Percentiles rank a stretch among this genome's conserved stretches.
phyloP scores from a whole-genome alignment of 64 coral and sea anemone genomes.

The Stichodactyla helianthus region DNA sequence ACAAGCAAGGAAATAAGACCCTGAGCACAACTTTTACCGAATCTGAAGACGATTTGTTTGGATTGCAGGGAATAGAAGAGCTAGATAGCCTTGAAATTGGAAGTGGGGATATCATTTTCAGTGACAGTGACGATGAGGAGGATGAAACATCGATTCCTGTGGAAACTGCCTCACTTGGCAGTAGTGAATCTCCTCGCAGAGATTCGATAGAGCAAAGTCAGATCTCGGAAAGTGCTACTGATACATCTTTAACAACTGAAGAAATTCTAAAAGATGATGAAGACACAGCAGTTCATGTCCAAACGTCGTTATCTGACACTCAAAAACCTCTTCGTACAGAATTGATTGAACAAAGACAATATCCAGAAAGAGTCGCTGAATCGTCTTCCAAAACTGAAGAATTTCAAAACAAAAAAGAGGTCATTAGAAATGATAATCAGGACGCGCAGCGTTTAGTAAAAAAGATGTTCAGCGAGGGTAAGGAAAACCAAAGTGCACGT shows the following conservation, averaged over 20 bases:
- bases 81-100: not conserved
- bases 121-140: not conserved
- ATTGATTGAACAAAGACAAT: not conserved
- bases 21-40: not conserved
- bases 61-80: not conserved
- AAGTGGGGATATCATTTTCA: not conserved
- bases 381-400: not conserved
- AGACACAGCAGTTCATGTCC: not conserved
- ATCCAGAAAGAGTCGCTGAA: not conserved
- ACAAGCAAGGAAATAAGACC: not conserved
- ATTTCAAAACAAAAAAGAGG: not conserved
- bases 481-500: not conserved
- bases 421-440: not conserved
- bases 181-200: not conserved
- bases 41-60: not conserved
- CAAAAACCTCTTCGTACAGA: too few relatives aligned
- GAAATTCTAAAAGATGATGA: not conserved
- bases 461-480: not conserved
- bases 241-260: not conserved
- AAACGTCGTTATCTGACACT: too few relatives aligned
- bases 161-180: not conserved
- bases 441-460: not conserved
- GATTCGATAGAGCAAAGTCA: not conserved
- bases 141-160: not conserved
- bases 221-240: not conserved